A percentile compares a stretch with the other conserved stretches of the same genome.
phyloP scores from a whole-genome alignment of 35 echinoderm and acorn worm genomes.

The Ophioderma brevispina region DNA sequence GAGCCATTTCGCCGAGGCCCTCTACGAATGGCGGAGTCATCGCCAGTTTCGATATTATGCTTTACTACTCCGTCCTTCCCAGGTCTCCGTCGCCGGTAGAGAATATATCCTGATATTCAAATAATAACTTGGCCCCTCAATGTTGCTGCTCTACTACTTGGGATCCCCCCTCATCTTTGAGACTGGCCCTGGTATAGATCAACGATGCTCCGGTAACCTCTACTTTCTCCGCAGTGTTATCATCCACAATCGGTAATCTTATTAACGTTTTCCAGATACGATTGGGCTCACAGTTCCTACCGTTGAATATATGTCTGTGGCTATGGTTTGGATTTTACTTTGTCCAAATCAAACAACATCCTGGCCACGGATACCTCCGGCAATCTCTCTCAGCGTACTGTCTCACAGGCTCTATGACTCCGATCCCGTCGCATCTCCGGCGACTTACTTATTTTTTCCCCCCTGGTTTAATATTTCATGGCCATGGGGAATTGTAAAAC shows the following conservation, averaged over 20 bases:
- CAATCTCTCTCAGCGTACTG: not conserved
- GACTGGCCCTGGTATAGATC: not conserved
- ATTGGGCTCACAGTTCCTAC: not conserved
- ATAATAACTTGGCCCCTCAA: not conserved
- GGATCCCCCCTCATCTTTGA: not conserved
- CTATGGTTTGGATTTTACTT: not conserved
- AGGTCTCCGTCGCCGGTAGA: not conserved
- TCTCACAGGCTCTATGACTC: not conserved
- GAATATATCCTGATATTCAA: not conserved
- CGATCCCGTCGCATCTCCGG: not conserved
- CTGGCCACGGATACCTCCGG: not conserved
- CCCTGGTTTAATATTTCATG: slow-evolving; percentile 4
- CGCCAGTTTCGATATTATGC: not conserved
- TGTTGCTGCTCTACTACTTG: not conserved
- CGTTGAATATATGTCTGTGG: not conserved
- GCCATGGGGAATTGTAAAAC: not conserved
- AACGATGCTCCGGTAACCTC: not conserved
- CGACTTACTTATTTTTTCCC: not conserved
- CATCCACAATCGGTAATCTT: too few relatives aligned
- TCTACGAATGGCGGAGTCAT: not conserved
- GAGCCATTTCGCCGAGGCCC: not conserved
- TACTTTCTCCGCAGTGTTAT: not conserved
- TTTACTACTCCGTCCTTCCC: not conserved
- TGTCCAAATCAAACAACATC: not conserved
- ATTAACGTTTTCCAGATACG: too few relatives aligned